Evolutionary conservation across 2,888 invertebrate genomes (phyloP).

Genomic region (Deladenus siricidicola): DNA sequence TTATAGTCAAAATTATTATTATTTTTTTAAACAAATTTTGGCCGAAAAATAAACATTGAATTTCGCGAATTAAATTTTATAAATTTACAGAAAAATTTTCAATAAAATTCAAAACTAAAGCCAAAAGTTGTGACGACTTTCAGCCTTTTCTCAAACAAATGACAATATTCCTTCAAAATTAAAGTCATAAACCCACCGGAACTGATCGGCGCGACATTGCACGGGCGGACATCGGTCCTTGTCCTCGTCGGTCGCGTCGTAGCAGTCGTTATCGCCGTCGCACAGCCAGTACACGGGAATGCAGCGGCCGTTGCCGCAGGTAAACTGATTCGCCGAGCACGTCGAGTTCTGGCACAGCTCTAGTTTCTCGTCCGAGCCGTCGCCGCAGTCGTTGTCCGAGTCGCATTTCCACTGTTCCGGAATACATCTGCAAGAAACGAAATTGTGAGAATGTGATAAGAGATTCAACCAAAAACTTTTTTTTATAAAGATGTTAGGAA

Average conservation of each 20-base stretch:
- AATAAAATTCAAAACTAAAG: too few species aligned
- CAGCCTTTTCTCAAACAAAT: not conserved
- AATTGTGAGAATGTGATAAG: too few species aligned
- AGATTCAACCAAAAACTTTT: too few species aligned
- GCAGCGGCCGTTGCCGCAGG: constrained; percentile 35
- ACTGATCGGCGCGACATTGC: constrained; percentile 49
- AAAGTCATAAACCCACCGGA: constrained; percentile 25
- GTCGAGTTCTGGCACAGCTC: constrained; percentile 61
- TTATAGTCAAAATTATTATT: too few species aligned
- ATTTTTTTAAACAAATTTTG: too few species aligned
- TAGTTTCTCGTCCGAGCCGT: constrained; percentile 79
- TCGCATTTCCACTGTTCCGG: constrained; percentile 77
- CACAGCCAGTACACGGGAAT: constrained; percentile 75
- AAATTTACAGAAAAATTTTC: too few species aligned
- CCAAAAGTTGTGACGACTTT: too few species aligned
- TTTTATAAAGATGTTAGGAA: too few species aligned
- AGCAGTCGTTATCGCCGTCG: constrained; percentile 62
- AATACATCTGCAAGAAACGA: constrained; percentile 55
- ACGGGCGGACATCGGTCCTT: constrained; percentile 66
- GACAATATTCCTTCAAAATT: too few species aligned
- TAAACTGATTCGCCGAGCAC: constrained; percentile 71
- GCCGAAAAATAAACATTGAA: constrained; percentile 24
- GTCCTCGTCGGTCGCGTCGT: constrained; percentile 79
- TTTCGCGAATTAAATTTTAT: not conserved
- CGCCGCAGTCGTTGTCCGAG: constrained; percentile 67